Evolutionary conservation across 2,888 invertebrate species (phyloP).

Genomic region (Lacanobia wlatinum): DNA sequence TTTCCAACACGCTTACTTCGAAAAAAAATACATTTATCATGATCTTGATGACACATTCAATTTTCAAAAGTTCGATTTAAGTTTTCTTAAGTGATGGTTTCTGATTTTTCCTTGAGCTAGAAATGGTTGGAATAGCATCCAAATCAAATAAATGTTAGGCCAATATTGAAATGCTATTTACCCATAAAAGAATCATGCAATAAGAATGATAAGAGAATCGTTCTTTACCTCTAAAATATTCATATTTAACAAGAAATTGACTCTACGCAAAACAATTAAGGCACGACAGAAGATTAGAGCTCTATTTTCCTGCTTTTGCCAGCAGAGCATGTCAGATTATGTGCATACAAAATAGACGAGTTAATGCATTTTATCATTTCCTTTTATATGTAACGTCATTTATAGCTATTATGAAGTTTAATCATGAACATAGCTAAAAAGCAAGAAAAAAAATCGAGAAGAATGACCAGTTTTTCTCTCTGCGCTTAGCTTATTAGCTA

Average conservation of each 20-base stretch:
- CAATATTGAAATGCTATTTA: background rate
- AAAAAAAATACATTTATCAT: too few relatives aligned
- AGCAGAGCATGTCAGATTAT: conserved; percentile 54
- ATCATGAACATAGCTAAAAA: background rate
- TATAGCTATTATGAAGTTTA: background rate
- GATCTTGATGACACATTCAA: too few relatives aligned
- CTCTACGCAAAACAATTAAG: conserved; percentile 42
- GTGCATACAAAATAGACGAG: conserved; percentile 48
- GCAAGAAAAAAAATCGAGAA: conserved; percentile 4
- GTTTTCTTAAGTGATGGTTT: background rate
- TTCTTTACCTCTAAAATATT: background rate
- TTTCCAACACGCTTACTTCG: background rate
- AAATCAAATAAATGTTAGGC: background rate
- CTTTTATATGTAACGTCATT: conserved; percentile 34
- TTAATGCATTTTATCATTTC: conserved; percentile 44
- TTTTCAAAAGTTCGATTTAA: background rate
- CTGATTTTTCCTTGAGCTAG: background rate
- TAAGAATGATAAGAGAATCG: background rate
- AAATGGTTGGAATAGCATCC: background rate
- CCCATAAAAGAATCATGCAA: background rate
- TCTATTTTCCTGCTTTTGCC: conserved; percentile 48
- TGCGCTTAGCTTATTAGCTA: background rate
- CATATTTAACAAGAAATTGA: conserved; percentile 11
- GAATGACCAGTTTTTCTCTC: conserved; percentile 9
- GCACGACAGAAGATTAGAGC: conserved; percentile 35